phyloP scores from a whole-genome alignment of 2,113 vertebrate genomes.

The Xiphorhynchus elegans region DNA sequence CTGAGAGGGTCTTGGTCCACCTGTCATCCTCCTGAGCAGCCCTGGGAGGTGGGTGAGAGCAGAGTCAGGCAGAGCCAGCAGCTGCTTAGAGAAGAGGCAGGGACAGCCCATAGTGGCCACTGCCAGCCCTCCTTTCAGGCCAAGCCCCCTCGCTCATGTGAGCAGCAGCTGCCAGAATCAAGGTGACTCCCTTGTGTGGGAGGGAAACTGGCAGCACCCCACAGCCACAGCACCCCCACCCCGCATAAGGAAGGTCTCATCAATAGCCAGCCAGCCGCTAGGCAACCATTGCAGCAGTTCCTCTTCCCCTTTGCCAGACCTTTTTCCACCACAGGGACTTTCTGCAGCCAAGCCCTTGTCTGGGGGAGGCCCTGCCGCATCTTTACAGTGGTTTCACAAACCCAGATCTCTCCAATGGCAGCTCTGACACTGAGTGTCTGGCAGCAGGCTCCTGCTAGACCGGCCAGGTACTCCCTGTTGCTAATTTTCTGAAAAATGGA shows the following conservation, averaged over 20 bases:
- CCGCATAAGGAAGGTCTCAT: not conserved
- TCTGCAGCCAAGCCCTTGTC: not conserved
- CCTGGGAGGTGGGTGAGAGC: not conserved
- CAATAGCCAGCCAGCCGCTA: not conserved
- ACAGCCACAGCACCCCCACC: not conserved
- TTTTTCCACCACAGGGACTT: constrained; percentile 19
- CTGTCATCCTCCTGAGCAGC: not conserved
- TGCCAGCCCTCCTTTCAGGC: not conserved
- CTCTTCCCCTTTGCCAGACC: constrained; percentile 33
- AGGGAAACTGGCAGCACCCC: not conserved
- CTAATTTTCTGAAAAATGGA: not conserved
- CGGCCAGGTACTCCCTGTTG: not conserved
- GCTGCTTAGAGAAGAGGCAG: not conserved
- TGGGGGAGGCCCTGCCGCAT: not conserved
- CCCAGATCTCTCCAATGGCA: not conserved
- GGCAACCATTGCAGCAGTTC: not conserved
- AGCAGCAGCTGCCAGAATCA: not conserved
- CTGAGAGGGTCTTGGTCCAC: not conserved
- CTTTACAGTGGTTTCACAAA: not conserved
- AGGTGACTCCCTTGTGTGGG: not conserved
- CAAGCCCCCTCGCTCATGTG: fast-evolving
- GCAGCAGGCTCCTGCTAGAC: fast-evolving
- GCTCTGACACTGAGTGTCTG: not conserved
- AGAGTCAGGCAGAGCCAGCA: not conserved
- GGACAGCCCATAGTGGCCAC: fast-evolving